Evolutionary conservation across 2,113 vertebrate species (phyloP).

Genomic region (Chauna torquata): DNA sequence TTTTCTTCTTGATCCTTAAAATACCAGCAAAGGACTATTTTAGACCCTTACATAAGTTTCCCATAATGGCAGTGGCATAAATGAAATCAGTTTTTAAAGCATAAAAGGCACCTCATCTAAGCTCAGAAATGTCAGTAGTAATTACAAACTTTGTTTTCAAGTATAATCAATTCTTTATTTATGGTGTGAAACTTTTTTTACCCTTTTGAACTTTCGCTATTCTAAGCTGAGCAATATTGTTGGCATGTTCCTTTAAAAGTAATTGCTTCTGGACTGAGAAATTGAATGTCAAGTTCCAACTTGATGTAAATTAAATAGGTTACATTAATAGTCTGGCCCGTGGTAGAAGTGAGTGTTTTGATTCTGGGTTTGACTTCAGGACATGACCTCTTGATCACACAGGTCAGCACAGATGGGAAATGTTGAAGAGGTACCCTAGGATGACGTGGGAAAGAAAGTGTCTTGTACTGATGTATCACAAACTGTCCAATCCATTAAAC

Average conservation of each 20-base stretch:
- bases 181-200: slow-evolving; percentile 64
- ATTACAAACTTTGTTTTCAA: slow-evolving; percentile 68
- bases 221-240: slow-evolving; percentile 50
- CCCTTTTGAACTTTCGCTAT: slow-evolving; percentile 64
- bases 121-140: slow-evolving; percentile 60
- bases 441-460: slow-evolving; percentile 32
- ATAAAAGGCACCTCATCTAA: slow-evolving; percentile 54
- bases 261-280: slow-evolving; percentile 68
- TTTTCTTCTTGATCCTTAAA: slow-evolving; percentile 5
- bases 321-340: slow-evolving; percentile 41
- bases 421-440: slow-evolving; percentile 27
- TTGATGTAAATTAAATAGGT: slow-evolving; percentile 56
- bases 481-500: slow-evolving; percentile 59
- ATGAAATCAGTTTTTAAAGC: slow-evolving; percentile 56
- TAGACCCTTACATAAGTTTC: slow-evolving; percentile 51
- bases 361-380: slow-evolving; percentile 50
- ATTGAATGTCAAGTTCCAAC: slow-evolving; percentile 48
- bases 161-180: slow-evolving; percentile 66
- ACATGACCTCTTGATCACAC: slow-evolving; percentile 53
- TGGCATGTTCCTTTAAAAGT: slow-evolving; percentile 68
- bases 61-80: slow-evolving; percentile 55
- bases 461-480: slow-evolving; percentile 35
- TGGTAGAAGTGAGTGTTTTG: slow-evolving; percentile 43
- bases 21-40: slow-evolving; percentile 5
- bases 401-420: slow-evolving; percentile 61